phyloP scores from a whole-genome alignment of 2,797 vertebrate genomes.

The Silurus lanzhouensis region DNA sequence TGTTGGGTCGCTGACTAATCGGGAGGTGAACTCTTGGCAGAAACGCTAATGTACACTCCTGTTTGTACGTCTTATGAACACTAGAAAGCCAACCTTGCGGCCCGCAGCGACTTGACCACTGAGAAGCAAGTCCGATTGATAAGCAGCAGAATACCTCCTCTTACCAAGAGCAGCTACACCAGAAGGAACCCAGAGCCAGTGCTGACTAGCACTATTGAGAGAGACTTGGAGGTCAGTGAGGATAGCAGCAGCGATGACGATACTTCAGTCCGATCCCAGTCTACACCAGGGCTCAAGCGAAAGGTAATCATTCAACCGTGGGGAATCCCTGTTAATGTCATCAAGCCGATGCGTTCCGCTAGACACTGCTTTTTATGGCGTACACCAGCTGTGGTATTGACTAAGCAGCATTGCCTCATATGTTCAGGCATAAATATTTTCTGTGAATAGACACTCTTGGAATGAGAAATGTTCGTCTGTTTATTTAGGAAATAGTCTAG shows the following conservation, averaged over 20 bases:
- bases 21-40: conserved; percentile 54
- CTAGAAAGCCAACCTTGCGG: conserved; percentile 33
- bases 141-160: conserved; percentile 44
- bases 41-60: not conserved
- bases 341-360: not conserved
- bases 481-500: conserved; percentile 5
- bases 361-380: not conserved
- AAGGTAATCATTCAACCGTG: conserved; percentile 46
- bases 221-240: conserved; percentile 47
- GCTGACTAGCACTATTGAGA: conserved; percentile 36
- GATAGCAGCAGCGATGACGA: conserved; percentile 52
- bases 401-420: not conserved
- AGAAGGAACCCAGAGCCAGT: conserved; percentile 43
- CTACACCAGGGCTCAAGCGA: conserved; percentile 44
- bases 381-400: not conserved
- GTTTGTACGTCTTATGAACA: conserved; percentile 31
- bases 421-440: not conserved
- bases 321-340: conserved; percentile 5
- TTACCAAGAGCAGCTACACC: conserved; percentile 53
- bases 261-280: conserved; percentile 48
- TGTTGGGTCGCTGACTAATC: conserved; percentile 68
- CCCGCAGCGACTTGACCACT: conserved; percentile 10
- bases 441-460: not conserved
- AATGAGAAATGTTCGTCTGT: conserved; percentile 8
- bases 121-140: conserved; percentile 28